A percentile compares a stretch with the other conserved stretches of the same genome.
Evolutionary conservation across 2,113 vertebrate genomes (phyloP).

Genomic region (Saiga tatarica): DNA sequence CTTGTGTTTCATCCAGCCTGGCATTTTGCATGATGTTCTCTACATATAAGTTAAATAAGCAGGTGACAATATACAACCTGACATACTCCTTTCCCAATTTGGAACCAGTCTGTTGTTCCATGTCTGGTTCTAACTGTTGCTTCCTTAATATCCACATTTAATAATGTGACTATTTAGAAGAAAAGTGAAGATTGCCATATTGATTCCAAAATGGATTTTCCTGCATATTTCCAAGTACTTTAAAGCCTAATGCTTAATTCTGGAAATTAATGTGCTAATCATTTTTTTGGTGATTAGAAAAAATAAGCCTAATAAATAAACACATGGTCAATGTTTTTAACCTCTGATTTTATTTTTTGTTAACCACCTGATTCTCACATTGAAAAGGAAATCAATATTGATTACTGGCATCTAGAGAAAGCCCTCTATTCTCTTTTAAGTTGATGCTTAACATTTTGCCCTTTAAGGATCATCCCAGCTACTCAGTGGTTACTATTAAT

Average conservation of each 20-base stretch:
- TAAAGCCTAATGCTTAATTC: not conserved
- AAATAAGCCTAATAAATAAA: not conserved
- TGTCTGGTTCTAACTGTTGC: not conserved
- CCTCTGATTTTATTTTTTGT: not conserved
- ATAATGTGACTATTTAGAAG: not conserved
- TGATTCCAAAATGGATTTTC: not conserved
- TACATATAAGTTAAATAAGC: not conserved
- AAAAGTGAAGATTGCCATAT: not conserved
- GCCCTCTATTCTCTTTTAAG: not conserved
- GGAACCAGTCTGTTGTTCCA: not conserved
- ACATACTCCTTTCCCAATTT: not conserved
- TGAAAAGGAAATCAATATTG: not conserved
- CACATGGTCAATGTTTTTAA: not conserved
- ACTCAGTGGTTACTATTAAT: not conserved
- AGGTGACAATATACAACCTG: not conserved
- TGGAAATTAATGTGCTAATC: not conserved
- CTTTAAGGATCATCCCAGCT: not conserved
- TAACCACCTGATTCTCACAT: not conserved
- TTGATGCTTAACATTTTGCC: not conserved
- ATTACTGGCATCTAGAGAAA: not conserved
- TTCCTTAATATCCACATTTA: not conserved
- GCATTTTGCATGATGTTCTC: not conserved
- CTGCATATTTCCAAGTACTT: not conserved
- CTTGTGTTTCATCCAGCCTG: not conserved
- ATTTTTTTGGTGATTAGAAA: not conserved